A percentile compares a stretch with the other conserved stretches of the same genome.
Conservation (phyloP, 2,797 vertebrate species). For the Pogonophryne albipinna region DNA sequence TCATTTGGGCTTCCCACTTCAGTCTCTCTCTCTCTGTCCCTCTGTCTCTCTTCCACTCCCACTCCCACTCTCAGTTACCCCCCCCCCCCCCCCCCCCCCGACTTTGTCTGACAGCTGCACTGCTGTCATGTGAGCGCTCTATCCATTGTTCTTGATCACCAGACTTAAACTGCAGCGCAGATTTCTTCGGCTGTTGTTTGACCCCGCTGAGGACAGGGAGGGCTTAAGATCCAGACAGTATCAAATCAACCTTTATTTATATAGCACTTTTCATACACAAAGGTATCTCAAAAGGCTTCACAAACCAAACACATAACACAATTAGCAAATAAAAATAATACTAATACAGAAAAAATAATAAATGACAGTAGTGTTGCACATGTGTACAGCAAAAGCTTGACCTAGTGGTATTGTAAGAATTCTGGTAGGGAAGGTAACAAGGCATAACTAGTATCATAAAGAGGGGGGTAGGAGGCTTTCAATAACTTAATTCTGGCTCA, state of each 20-base stretch:
- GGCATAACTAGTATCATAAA: constrained; percentile 46
- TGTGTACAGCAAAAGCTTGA: constrained; percentile 32
- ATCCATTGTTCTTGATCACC: constrained; percentile 27
- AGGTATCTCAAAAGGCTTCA: too few species aligned
- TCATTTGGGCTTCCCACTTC: constrained; percentile 24
- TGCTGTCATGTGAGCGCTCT: constrained; percentile 29
- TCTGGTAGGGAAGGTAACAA: constrained; percentile 27
- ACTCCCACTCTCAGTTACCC: constrained; percentile 41
- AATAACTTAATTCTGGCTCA: constrained; percentile 52
- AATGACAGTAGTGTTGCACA: too few species aligned
- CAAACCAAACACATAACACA: too few species aligned
- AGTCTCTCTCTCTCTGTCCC: constrained; percentile 5
- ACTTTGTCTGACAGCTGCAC: constrained; percentile 56
- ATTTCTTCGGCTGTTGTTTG: constrained; percentile 15
- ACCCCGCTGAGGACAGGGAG: constrained; percentile 29
- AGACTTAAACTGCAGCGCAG: constrained; percentile 16
- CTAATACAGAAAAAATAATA: too few species aligned
- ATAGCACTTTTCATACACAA: too few species aligned
- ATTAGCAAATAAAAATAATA: too few species aligned
- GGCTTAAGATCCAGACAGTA: constrained; percentile 27
- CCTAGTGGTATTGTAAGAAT: constrained; percentile 24
- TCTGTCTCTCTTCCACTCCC: constrained; percentile 25
- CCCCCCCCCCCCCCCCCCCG: constrained; percentile 35
- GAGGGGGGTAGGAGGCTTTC: constrained; percentile 55
- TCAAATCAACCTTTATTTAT: constrained; percentile 20